Base-by-base conservation (phyloP, 2,888 invertebrate genomes). In the Pelosia muscerda region DNA sequence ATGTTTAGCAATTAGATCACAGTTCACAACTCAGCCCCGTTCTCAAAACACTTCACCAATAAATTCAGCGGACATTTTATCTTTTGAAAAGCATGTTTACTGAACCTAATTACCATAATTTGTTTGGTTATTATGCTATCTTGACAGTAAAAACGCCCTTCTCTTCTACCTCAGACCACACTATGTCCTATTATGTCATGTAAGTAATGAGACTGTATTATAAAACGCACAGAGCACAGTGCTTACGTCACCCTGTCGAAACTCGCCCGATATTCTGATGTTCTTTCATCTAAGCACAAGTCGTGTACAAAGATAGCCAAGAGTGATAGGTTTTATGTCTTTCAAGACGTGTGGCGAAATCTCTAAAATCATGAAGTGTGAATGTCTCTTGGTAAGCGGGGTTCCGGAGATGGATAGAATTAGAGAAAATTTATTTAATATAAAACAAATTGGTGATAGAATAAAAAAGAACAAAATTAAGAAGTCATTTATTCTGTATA, bases 121-220 rank as follows among this genome's bases (percentile, higher is more conserved):
- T 31, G 9, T 31, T 31, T 6, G 2, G 13, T 4, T 13, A 15
- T 13, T 38, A 15, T 15, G 15, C 42, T 49, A 49, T 9, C 5
- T 9, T 49, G n/a, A 9, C 9, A 15, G 8, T 34, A 59, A 15
- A 34, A 34, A 42, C 79, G 75, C 79, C 66, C 49, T 28, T 5
- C 68, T 63, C 72, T 57, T 65, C 9, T 55, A 2, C 26, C 31
- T 61, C 65, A 68, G 19, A 60, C 72, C 78, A 69, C 71, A 58
- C 62, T 69, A 61, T 66, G 62, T 58, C 26, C 59, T 73, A 76
- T 85, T 85, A 86, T 84, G 77, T 84, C 84, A 84, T 77, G 61
- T 71, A 69, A 67, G 81, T 81, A 83, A 84, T 77, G 78, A 81
- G 78, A 78, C 72, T 79, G 81, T 78, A 71, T 70, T 74, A 82